Conservation (phyloP, 2,888 invertebrate genomes). For the Xylota sylvarum region DNA sequence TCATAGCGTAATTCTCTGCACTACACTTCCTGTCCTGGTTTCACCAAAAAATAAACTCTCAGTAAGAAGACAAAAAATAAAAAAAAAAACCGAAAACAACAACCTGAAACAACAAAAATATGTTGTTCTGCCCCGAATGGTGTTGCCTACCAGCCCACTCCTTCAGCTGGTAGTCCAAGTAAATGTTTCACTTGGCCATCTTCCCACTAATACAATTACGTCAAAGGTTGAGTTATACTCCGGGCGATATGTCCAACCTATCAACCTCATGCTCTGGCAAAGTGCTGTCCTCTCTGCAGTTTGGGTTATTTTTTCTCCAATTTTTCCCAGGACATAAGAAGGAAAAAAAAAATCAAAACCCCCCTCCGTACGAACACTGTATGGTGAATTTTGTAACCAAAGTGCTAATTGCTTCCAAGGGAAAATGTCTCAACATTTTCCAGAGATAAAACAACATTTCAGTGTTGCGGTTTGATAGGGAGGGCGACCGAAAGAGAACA, state of each 20-base stretch:
- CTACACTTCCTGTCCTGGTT: conserved; percentile 57
- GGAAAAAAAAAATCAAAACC: not conserved
- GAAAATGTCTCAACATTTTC: conserved; percentile 78
- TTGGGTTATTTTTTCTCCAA: conserved; percentile 13
- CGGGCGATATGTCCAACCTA: conserved; percentile 67
- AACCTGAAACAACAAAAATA: conserved; percentile 65
- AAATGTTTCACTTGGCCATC: conserved; percentile 77
- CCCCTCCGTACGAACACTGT: conserved; percentile 22
- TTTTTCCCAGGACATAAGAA: conserved; percentile 35
- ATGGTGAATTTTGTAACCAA: conserved; percentile 78
- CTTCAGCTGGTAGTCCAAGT: conserved; percentile 51
- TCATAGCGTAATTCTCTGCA: conserved; percentile 43
- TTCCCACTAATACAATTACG: conserved; percentile 77
- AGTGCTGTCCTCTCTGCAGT: conserved; percentile 59
- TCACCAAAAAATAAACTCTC: conserved; percentile 42
- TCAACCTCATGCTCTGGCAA: conserved; percentile 66
- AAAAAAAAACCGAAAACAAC: conserved; percentile 31
- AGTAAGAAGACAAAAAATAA: conserved; percentile 10
- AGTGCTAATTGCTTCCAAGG: conserved; percentile 79
- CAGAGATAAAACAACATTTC: conserved; percentile 77
- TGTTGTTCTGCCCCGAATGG: conserved; percentile 57
- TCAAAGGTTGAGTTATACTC: conserved; percentile 75
- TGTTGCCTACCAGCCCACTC: conserved; percentile 32
- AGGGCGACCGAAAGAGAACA: not conserved
- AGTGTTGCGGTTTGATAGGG: conserved; percentile 66